These are phyloP conservation scores for Mohoua ochrocephala DNA, from an alignment of 2,113 vertebrate genomes.

Conservation along the genomic window DNA sequence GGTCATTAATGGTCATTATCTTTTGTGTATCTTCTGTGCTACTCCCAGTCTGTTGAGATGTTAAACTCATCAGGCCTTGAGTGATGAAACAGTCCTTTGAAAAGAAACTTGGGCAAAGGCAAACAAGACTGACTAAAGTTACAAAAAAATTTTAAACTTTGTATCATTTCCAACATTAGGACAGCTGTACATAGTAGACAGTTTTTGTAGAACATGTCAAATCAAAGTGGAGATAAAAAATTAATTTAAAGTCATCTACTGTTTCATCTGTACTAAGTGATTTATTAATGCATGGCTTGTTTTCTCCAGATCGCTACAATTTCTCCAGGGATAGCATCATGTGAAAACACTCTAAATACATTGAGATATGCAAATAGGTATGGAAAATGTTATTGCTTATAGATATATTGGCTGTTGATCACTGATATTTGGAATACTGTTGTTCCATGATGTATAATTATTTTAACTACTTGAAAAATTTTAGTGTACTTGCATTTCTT, in stretches of 20 bases:
- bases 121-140: neutral
- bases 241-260: neutral
- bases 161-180: neutral
- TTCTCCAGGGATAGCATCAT: slow-evolving; percentile 94
- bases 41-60: neutral
- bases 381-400: slow-evolving; percentile 5
- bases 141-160: neutral
- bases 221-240: neutral
- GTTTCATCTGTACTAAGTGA: neutral
- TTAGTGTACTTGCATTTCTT: neutral
- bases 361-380: slow-evolving; percentile 97
- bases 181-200: neutral
- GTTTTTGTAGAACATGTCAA: neutral
- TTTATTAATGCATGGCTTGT: slow-evolving; percentile 28
- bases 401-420: neutral
- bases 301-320: slow-evolving; percentile 87
- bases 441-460: neutral
- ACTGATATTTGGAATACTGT: neutral
- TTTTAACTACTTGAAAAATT: neutral
- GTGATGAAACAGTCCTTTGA: neutral
- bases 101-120: neutral
- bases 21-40: neutral
- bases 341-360: slow-evolving; percentile 96
- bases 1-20: neutral
- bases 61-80: neutral